These are phyloP conservation scores for Progne subis DNA, from an alignment of 2,113 vertebrate genomes.

Conservation along the genomic window DNA sequence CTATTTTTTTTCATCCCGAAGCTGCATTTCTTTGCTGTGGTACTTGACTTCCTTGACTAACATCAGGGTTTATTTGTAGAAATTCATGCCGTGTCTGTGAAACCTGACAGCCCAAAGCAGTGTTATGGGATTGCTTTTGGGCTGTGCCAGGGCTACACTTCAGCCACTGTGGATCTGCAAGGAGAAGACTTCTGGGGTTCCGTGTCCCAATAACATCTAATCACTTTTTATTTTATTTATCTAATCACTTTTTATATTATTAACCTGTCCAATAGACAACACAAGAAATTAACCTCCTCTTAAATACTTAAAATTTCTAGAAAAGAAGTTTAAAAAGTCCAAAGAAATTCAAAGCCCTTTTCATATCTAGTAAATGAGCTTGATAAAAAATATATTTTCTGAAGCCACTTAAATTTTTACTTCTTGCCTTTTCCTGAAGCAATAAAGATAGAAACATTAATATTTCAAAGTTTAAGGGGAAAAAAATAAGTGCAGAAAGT, in stretches of 20 bases:
- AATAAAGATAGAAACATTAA: neutral
- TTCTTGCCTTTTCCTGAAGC: conserved; percentile 10
- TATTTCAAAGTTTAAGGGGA: neutral
- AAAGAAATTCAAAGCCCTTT: conserved; percentile 20
- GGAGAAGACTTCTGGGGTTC: neutral
- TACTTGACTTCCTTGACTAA: neutral
- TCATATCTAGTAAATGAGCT: neutral
- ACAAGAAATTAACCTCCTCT: neutral
- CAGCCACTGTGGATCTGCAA: neutral
- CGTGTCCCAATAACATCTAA: neutral
- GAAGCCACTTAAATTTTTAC: neutral
- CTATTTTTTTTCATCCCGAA: neutral
- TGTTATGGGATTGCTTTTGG: neutral
- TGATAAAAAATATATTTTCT: conserved; percentile 18
- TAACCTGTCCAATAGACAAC: neutral
- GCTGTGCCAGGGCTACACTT: rapidly evolving
- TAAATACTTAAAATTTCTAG: conserved; percentile 11
- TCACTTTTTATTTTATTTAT: too few species aligned
- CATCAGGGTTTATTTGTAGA: neutral
- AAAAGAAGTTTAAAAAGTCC: neutral
- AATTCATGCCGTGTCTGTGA: neutral
- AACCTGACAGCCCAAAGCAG: neutral
- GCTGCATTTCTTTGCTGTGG: neutral
- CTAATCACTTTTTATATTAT: neutral
- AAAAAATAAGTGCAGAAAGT: rapidly evolving